A percentile compares a stretch with the other conserved stretches of the same genome.
Conservation (phyloP, 92 coral and sea anemone species). For the Bergia puertoricense region DNA sequence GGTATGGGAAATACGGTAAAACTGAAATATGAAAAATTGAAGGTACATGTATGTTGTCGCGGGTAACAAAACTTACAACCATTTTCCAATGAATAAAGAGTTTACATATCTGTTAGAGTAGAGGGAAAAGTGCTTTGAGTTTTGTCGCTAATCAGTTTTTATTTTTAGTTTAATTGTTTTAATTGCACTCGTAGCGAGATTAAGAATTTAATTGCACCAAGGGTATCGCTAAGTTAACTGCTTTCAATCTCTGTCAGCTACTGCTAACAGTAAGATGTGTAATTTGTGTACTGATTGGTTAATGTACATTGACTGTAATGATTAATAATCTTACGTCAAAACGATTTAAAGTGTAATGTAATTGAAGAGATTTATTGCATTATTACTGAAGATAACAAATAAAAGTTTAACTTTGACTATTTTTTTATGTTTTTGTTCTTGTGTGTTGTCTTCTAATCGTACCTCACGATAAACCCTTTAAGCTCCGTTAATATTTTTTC, state of each 20-base stretch:
- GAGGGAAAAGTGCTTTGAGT: not conserved
- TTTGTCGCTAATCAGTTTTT: not conserved
- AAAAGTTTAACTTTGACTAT: slow-evolving; percentile 60
- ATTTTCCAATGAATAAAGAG: not conserved
- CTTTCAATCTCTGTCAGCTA: slow-evolving; percentile 2
- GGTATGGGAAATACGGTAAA: not conserved
- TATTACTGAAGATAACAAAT: slow-evolving; percentile 41
- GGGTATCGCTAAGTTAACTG: slow-evolving; percentile 4
- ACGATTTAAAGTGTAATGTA: not conserved
- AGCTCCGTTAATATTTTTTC: not conserved
- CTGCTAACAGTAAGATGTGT: not conserved
- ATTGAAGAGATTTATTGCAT: slow-evolving; percentile 24
- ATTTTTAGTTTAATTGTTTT: not conserved
- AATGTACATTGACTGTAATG: slow-evolving; percentile 1
- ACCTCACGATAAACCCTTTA: not conserved
- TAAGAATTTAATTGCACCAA: slow-evolving; percentile 7
- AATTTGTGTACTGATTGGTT: not conserved
- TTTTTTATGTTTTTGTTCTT: slow-evolving; percentile 14
- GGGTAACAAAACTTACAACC: not conserved
- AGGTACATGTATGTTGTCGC: too few relatives aligned
- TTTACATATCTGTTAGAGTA: not conserved
- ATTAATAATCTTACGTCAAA: not conserved
- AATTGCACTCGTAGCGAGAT: slow-evolving; percentile 5
- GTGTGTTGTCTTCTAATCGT: not conserved
- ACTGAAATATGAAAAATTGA: not conserved